Evolutionary conservation across 2,113 vertebrate species (phyloP), one percentile per base, ranked within the genome.

Genomic region (Vidua chalybeata): DNA sequence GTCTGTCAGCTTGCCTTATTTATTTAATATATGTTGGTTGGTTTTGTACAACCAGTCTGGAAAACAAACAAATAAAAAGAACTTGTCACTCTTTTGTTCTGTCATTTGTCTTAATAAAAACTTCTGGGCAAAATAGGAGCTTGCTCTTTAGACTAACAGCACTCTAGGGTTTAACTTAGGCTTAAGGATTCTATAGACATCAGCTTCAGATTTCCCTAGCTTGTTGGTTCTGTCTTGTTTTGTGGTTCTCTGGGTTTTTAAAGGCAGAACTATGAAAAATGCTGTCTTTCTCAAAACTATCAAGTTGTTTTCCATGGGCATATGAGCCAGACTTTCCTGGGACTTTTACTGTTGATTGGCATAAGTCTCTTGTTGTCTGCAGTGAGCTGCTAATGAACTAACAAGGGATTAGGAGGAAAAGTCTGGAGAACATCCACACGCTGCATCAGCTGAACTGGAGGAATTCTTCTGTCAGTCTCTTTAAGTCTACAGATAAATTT

Each of bases 331-430:
- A 64, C 45, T 73, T 82, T 74, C n/a, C 54, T 35, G 61, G 83
- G 95, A 72, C 58, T 93, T 88, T 63, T 93, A n/a, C 35, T 63
- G 66, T 59, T 94, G 81, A 89, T 63, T 94, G 93, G 56, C 69
- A 16, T 66, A 71, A 61, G 45, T 71, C 39, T 75, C 63, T 46
- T 93, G 24, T 75, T 95, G 88, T 93, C 72, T 76, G 71, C 68
- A 87, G 56, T 71, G 84, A 96, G 61, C 92, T 90, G 58, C 93
- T 94, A 96, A 97, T 96, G 89, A 97, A 86, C 58, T 94, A 95
- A 37, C 67, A 89, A 94, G 94, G 82, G 55, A 93, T 92, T 96
- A 85, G 31, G 39, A 87, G 39, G 59, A 67, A 68, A 77, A 87
- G 63, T 63, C 81, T 96, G 95, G 94, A 61, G 2, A 93, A 43